A percentile compares a stretch with the other conserved stretches of the same genome.
Conservation (phyloP, 2,888 invertebrate species). For the Odontocerum albicorne region DNA sequence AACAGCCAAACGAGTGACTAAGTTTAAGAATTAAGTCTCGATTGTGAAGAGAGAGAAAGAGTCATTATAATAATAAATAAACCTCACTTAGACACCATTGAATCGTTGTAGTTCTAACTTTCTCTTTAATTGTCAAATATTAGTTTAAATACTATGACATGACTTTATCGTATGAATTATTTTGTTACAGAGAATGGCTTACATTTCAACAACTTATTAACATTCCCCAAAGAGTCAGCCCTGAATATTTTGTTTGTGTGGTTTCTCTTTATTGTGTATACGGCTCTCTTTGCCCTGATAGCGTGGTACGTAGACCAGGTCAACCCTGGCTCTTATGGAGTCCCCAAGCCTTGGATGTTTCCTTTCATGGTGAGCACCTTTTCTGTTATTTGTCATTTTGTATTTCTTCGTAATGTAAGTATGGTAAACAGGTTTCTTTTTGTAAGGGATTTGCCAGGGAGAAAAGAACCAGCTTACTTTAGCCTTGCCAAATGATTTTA, state of each 20-base stretch:
- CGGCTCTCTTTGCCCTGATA: conserved; percentile 49
- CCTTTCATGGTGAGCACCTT: conserved; percentile 55
- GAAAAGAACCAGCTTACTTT: background rate
- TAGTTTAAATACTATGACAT: no score
- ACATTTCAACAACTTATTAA: conserved; percentile 38
- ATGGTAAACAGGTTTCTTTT: no score
- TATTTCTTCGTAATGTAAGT: no score
- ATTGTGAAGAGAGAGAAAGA: no score
- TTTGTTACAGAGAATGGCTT: background rate
- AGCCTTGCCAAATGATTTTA: background rate
- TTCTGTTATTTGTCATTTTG: no score
- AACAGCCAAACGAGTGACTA: no score
- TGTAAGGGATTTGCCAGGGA: no score
- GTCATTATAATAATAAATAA: no score
- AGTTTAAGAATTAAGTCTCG: no score
- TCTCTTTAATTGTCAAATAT: no score
- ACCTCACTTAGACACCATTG: no score
- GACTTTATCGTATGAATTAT: background rate
- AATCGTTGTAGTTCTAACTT: no score
- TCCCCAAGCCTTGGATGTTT: conserved; percentile 67
- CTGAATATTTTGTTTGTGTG: conserved; percentile 36
- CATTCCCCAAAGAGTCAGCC: conserved; percentile 38
- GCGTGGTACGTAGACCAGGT: conserved; percentile 58
- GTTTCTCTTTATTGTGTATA: conserved; percentile 45
- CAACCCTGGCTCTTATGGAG: conserved; percentile 68